Conservation (phyloP, 2,888 invertebrate genomes). For the Pandemis cinnamomeana region DNA sequence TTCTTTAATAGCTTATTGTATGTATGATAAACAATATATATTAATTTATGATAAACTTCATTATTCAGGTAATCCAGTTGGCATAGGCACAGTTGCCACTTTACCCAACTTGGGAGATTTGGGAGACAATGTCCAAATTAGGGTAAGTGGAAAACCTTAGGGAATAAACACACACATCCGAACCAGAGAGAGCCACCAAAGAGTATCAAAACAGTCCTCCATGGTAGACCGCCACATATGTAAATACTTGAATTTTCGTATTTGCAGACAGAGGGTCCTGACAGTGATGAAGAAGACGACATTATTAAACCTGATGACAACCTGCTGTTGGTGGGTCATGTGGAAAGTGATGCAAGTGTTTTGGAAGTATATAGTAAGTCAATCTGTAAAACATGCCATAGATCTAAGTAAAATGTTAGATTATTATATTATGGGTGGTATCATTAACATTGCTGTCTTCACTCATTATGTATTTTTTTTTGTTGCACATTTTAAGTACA, state of each 20-base stretch:
- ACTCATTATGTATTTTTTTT: too few relatives aligned
- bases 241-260: background rate
- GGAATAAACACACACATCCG: too few relatives aligned
- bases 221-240: too few relatives aligned
- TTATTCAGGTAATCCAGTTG: conserved; percentile 75
- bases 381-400: background rate
- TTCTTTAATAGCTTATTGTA: background rate
- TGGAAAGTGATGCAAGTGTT: conserved; percentile 93
- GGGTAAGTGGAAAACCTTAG: conserved; percentile 73
- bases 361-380: conserved; percentile 93
- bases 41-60: background rate
- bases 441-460: too few relatives aligned
- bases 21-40: background rate
- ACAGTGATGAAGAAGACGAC: conserved; percentile 95
- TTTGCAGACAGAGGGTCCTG: conserved; percentile 77
- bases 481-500: too few relatives aligned
- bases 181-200: too few relatives aligned
- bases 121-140: conserved; percentile 78
- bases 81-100: conserved; percentile 84
- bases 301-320: conserved; percentile 95
- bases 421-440: background rate
- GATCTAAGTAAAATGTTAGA: background rate
- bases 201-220: too few relatives aligned
- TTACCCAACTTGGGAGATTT: conserved; percentile 80
- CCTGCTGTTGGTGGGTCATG: conserved; percentile 93